Evolutionary conservation across 2,888 invertebrate species (phyloP).

Genomic region (Drosophila demipolita): DNA sequence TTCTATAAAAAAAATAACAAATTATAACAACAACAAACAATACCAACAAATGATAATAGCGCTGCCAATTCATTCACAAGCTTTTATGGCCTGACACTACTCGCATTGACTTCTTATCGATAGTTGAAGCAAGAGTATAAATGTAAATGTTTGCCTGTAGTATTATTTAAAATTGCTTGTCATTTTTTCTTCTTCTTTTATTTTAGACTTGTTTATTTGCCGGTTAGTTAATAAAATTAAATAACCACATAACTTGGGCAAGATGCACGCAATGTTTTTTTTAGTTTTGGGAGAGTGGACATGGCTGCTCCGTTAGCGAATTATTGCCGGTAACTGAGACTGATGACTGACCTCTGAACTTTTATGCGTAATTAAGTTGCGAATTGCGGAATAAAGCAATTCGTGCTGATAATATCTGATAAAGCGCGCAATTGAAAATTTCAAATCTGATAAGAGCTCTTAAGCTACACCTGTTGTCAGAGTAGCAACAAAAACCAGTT

Average conservation of each 20-base stretch:
- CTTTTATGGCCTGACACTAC: slow-evolving; percentile 1
- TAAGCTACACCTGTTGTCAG: not conserved
- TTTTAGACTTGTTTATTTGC: not conserved
- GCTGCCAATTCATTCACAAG: slow-evolving; percentile 53
- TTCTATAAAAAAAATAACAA: slow-evolving; percentile 52
- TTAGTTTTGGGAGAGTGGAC: slow-evolving; percentile 42
- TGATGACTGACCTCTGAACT: slow-evolving; percentile 59
- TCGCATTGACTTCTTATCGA: slow-evolving; percentile 25
- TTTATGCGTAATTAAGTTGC: slow-evolving; percentile 37
- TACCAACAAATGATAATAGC: slow-evolving; percentile 55
- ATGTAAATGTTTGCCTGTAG: not conserved
- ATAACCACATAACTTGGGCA: not conserved
- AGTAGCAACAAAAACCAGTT: slow-evolving; percentile 63
- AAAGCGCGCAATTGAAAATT: slow-evolving; percentile 54
- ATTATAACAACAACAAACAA: slow-evolving; percentile 68
- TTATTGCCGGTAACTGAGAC: slow-evolving; percentile 37
- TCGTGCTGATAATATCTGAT: slow-evolving; percentile 25
- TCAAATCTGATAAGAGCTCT: slow-evolving; percentile 34
- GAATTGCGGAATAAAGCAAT: slow-evolving; percentile 19
- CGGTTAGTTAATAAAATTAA: not conserved
- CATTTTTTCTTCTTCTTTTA: not conserved
- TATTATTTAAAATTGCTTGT: not conserved
- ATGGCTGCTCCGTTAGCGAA: slow-evolving; percentile 29
- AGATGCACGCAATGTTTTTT: not conserved
- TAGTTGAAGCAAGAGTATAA: not conserved